These are phyloP conservation scores for Calcarius lapponicus DNA, from an alignment of 2,797 vertebrate genomes.

Conservation along the genomic window DNA sequence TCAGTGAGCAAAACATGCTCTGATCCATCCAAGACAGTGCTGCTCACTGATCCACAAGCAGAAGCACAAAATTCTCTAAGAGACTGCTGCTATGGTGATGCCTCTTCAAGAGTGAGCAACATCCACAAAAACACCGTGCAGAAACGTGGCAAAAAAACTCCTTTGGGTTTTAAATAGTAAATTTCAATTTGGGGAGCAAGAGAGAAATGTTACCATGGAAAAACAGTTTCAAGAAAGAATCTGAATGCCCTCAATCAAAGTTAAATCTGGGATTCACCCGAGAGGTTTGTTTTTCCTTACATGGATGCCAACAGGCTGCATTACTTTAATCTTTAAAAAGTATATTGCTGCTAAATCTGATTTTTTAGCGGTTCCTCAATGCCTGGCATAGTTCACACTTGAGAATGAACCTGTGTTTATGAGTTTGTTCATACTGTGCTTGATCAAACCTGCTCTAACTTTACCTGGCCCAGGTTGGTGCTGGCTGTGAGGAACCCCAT, in stretches of 20 bases:
- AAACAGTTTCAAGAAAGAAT: neutral
- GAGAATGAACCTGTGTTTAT: neutral
- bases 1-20: neutral
- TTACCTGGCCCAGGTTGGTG: accelerated
- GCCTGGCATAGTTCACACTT: neutral
- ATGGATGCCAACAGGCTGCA: neutral
- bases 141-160: neutral
- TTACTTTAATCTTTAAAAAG: neutral
- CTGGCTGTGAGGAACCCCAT: neutral
- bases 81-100: neutral
- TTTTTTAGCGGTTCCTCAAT: neutral
- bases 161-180: neutral
- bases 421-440: neutral
- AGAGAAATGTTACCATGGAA: neutral
- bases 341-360: neutral
- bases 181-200: neutral
- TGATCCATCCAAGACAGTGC: neutral
- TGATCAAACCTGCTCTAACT: neutral
- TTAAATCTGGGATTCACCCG: accelerated
- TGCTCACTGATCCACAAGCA: neutral
- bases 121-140: neutral
- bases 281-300: neutral
- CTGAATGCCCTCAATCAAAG: accelerated
- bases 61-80: neutral
- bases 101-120: neutral